These are phyloP conservation scores for Drosophila sechellia DNA, from an alignment of 1,140 invertebrate species.

Conservation along the genomic window DNA sequence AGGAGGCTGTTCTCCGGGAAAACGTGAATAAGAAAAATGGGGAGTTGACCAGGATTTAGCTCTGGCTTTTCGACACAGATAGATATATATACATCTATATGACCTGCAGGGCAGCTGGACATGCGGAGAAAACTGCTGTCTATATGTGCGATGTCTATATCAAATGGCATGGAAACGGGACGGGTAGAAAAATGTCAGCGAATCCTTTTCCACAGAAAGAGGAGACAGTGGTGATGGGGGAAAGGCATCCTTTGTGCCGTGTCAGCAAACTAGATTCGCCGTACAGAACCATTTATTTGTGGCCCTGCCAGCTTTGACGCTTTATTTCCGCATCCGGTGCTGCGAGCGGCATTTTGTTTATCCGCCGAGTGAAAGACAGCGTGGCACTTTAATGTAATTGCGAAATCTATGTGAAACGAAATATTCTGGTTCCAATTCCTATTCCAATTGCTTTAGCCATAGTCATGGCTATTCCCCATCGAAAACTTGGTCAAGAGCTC, in stretches of 20 bases:
- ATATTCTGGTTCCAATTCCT: constrained; percentile 8
- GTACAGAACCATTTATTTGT: constrained; percentile 26
- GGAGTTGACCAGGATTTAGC: constrained; percentile 7
- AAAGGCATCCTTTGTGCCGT: constrained; percentile 38
- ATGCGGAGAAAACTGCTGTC: constrained; percentile 28
- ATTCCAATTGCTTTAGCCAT: neutral
- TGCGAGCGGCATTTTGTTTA: constrained; percentile 45
- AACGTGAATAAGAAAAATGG: constrained; percentile 16
- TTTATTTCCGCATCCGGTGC: constrained; percentile 56
- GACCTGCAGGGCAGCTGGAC: constrained; percentile 10
- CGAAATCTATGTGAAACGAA: constrained; percentile 53
- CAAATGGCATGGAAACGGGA: constrained; percentile 25
- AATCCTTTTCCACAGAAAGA: constrained; percentile 6
- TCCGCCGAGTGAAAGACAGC: constrained; percentile 29
- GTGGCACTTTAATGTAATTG: constrained; percentile 65
- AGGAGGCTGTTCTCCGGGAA: neutral
- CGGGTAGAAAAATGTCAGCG: constrained; percentile 18
- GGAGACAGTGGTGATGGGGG: too few species aligned
- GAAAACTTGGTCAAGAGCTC: constrained; percentile 69
- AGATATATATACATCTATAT: constrained; percentile 14
- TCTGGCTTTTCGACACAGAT: constrained; percentile 26
- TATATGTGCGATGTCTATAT: constrained; percentile 49
- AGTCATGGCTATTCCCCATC: constrained; percentile 13
- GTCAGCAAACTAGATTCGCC: constrained; percentile 42
- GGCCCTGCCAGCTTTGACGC: constrained; percentile 32